Evolutionary conservation across 2,113 vertebrate species (phyloP).

Genomic region (Agelaius phoeniceus): DNA sequence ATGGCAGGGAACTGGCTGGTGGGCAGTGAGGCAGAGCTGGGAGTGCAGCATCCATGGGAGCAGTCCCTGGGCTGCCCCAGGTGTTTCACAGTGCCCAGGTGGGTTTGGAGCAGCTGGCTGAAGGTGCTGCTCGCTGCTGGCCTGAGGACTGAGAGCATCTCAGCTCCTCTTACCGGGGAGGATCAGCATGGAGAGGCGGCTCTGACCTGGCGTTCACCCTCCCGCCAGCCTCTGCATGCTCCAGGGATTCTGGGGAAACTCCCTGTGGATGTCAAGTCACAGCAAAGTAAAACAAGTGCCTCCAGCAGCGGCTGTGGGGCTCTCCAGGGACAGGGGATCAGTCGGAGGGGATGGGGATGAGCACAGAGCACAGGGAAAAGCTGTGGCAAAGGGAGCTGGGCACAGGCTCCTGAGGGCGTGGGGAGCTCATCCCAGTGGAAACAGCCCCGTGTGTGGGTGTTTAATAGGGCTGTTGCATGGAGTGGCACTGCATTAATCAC

Average conservation of each 20-base stretch:
- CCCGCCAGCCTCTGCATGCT: rapidly evolving
- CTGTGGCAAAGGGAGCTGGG: not conserved
- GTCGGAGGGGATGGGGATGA: rapidly evolving
- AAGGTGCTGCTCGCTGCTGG: not conserved
- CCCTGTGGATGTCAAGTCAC: not conserved
- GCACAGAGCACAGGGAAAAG: rapidly evolving
- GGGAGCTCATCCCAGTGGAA: not conserved
- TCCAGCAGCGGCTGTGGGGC: not conserved
- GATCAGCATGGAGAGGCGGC: rapidly evolving
- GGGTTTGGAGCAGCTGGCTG: not conserved
- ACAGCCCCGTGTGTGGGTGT: constrained; percentile 24
- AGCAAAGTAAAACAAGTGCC: not conserved
- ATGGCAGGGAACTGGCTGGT: rapidly evolving
- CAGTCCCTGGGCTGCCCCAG: not conserved
- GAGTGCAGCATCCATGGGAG: not conserved
- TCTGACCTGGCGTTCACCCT: not conserved
- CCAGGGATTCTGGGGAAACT: not conserved
- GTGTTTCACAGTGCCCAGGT: not conserved
- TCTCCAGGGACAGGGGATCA: not conserved
- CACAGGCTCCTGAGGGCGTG: not conserved
- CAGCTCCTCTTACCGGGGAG: rapidly evolving
- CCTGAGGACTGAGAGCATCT: not conserved
- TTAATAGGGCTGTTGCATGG: constrained; percentile 12
- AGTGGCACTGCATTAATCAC: constrained; percentile 36
- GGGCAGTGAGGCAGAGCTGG: not conserved